These are phyloP conservation scores for Pholis gunnellus DNA, from an alignment of 2,113 vertebrate species.

Conservation along the genomic window DNA sequence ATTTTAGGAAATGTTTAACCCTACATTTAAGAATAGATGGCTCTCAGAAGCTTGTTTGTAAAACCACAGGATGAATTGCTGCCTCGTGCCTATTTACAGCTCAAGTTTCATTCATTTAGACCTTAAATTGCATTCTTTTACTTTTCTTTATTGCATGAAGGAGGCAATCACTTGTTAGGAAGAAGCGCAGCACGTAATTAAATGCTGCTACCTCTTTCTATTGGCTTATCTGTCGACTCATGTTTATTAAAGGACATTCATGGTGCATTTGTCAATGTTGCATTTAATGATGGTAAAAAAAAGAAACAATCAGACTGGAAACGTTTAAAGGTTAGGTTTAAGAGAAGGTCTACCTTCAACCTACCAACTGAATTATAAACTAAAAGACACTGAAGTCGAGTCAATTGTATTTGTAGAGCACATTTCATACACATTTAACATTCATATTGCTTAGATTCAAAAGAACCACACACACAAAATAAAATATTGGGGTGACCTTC, in stretches of 20 bases:
- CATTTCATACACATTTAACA: not conserved
- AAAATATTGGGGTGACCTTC: not conserved
- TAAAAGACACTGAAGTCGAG: not conserved
- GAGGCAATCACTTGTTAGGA: slow-evolving; percentile 10
- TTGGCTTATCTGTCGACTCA: slow-evolving; percentile 15
- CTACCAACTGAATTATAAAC: not conserved
- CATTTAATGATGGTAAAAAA: slow-evolving; percentile 13
- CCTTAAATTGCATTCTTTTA: not conserved
- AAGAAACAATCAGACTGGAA: too few species aligned
- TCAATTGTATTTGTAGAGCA: not conserved
- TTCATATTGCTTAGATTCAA: not conserved
- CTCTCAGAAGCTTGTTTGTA: not conserved
- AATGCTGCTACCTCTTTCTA: slow-evolving; percentile 32
- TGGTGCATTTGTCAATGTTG: slow-evolving; percentile 8
- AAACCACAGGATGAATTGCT: not conserved
- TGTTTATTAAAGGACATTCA: slow-evolving; percentile 16
- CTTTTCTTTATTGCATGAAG: slow-evolving; percentile 27
- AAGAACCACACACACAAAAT: not conserved
- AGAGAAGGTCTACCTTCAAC: slow-evolving; percentile 1
- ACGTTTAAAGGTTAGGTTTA: not conserved
- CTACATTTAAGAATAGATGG: not conserved
- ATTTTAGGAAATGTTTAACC: not conserved
- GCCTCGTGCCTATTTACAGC: slow-evolving; percentile 5
- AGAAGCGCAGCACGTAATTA: slow-evolving; percentile 30
- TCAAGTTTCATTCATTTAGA: not conserved